Conservation (phyloP, 2,797 vertebrate species). For the Acipenser oxyrinchus region DNA sequence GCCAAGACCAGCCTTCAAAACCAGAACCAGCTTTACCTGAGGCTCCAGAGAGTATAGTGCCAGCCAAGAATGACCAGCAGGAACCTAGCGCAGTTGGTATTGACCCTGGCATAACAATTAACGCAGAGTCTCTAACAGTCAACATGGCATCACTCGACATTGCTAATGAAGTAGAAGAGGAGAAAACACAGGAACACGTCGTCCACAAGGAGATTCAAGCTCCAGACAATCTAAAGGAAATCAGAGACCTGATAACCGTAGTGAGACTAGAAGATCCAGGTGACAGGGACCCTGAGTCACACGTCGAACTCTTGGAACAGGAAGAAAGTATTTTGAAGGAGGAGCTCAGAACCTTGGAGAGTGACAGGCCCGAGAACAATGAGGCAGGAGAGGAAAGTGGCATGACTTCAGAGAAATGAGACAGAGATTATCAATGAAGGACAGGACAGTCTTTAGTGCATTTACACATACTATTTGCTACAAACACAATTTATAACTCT, state of each 20-base stretch:
- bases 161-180: not conserved
- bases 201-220: not conserved
- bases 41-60: not conserved
- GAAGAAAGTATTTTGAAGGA: not conserved
- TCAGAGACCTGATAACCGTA: conserved; percentile 52
- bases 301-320: conserved; percentile 19
- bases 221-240: conserved; percentile 47
- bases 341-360: not conserved
- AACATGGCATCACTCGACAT: not conserved
- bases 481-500: too few species aligned
- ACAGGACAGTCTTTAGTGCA: too few species aligned
- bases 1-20: not conserved
- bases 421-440: too few species aligned
- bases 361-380: not conserved
- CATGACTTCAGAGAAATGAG: not conserved
- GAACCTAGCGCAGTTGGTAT: not conserved
- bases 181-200: conserved; percentile 14
- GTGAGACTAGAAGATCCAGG: conserved; percentile 46
- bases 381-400: not conserved
- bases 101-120: conserved; percentile 3
- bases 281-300: conserved; percentile 28
- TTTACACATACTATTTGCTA: too few species aligned
- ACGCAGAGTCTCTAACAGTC: conserved; percentile 7
- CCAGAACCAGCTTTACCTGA: conserved; percentile 2
- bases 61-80: not conserved